Conservation (phyloP, 2,113 vertebrate genomes). For the Pao palembangensis region DNA sequence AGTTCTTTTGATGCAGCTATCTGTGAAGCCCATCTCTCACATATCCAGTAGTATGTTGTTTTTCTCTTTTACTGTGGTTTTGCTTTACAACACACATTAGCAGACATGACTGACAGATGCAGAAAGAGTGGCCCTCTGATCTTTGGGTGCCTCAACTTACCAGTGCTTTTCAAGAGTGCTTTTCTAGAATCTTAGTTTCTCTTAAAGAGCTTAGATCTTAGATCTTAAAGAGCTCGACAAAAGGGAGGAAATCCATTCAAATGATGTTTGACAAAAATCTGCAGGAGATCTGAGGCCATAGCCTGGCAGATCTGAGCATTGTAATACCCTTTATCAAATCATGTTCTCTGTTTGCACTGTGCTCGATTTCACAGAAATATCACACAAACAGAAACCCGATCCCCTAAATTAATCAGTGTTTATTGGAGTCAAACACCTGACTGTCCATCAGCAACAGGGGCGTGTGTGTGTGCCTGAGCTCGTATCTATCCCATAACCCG, state of each 20-base stretch:
- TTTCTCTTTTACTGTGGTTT: slow-evolving; percentile 15
- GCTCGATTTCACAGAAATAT: not conserved
- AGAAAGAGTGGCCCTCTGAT: slow-evolving; percentile 23
- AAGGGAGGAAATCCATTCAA: not conserved
- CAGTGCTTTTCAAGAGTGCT: not conserved
- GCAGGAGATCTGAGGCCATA: too few species aligned
- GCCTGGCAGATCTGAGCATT: too few species aligned
- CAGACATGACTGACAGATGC: slow-evolving; percentile 6
- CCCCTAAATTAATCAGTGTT: not conserved
- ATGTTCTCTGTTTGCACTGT: not conserved
- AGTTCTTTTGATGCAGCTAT: slow-evolving; percentile 16
- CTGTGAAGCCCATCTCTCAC: slow-evolving; percentile 23
- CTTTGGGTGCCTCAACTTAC: not conserved
- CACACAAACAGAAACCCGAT: not conserved
- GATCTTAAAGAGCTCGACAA: not conserved
- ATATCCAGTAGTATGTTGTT: slow-evolving; percentile 7
- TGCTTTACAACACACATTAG: slow-evolving; percentile 20
- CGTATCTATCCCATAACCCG: too few species aligned
- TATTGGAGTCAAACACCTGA: slow-evolving; percentile 4
- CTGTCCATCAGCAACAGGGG: too few species aligned
- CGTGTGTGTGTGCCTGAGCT: too few species aligned
- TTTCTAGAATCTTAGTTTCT: not conserved
- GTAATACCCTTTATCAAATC: not conserved
- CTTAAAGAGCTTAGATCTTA: too few species aligned
- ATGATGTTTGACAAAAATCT: not conserved